A percentile compares a stretch with the other conserved stretches of the same genome.
Evolutionary conservation across 2,888 invertebrate genomes (phyloP).

Genomic region (Nephrotoma flavescens): DNA sequence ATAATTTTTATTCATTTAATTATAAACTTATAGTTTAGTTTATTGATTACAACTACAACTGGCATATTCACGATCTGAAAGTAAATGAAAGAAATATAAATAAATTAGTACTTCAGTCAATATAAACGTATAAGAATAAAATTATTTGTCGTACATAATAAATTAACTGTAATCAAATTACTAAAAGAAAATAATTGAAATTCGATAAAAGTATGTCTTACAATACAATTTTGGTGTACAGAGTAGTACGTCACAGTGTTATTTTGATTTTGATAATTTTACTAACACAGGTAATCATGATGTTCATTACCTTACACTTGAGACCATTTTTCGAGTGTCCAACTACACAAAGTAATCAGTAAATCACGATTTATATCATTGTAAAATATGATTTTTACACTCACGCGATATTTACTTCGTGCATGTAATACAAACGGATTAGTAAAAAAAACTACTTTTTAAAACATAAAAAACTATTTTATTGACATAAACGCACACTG

Average conservation of each 20-base stretch:
- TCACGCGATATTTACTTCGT: background rate
- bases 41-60: background rate
- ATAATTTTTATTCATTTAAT: background rate
- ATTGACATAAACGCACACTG: too few species aligned
- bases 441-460: too few species aligned
- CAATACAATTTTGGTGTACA: background rate
- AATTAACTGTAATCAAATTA: background rate
- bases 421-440: background rate
- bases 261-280: too few species aligned
- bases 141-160: background rate
- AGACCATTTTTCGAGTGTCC: too few species aligned
- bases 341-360: too few species aligned
- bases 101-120: background rate
- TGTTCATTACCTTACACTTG: too few species aligned
- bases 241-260: too few species aligned
- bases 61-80: background rate
- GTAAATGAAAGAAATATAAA: background rate
- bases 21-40: background rate
- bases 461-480: too few species aligned
- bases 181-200: background rate
- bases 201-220: background rate
- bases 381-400: too few species aligned
- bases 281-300: too few species aligned
- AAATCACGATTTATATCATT: too few species aligned
- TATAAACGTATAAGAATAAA: too few species aligned